Base-by-base conservation (phyloP, 2,888 invertebrate species). In the Trachelus tabidus region DNA sequence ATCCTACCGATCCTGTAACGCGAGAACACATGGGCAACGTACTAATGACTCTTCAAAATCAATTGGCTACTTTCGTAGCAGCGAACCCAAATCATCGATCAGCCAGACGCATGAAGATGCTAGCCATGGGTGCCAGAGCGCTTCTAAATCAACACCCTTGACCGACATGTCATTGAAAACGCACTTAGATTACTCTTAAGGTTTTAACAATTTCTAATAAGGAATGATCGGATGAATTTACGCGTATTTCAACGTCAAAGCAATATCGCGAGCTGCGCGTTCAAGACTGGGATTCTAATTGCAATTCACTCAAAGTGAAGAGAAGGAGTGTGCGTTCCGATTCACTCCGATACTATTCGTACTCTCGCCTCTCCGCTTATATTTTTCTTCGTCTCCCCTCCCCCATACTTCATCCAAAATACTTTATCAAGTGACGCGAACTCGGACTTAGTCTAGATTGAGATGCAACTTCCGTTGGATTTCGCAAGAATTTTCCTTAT, bases 11-110 rank as follows among this genome's bases (percentile, higher is more conserved):
- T 92, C 94, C 96, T 0, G 94, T 97, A 75, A 97, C 97, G 0
- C 94, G 95, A 81, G 97, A 97, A 88, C 97, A 98, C 92, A 94
- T 97, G 87, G 96, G 96, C 0, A 94, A 93, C 37, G 96, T 98
- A 37, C 92, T 98, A 78, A 93, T 94, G 81, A 95, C 96, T 85
- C 93, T 98, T 15, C 94, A 95, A 89, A 94, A 94, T 88, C 96
- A 97, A 91, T 93, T 98, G 82, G 92, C 94, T 83, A 85, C 93
- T 30, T 97, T 95, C 92, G 94, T 97, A 73, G 88, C 93, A 34
- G 92, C 93, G 12, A 94, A 95, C 90, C 95, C 96, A 0, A 93
- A 92, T 76, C 94, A 95, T 89, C 93, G 94, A 86, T 94, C 95
- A 75, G 92, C 93, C 56, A 92, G 94, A 4, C 94, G 93, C 84